Evolutionary conservation across 2,888 invertebrate species (phyloP), one percentile per base, ranked within the genome.

Genomic region (Andrena marginata): DNA sequence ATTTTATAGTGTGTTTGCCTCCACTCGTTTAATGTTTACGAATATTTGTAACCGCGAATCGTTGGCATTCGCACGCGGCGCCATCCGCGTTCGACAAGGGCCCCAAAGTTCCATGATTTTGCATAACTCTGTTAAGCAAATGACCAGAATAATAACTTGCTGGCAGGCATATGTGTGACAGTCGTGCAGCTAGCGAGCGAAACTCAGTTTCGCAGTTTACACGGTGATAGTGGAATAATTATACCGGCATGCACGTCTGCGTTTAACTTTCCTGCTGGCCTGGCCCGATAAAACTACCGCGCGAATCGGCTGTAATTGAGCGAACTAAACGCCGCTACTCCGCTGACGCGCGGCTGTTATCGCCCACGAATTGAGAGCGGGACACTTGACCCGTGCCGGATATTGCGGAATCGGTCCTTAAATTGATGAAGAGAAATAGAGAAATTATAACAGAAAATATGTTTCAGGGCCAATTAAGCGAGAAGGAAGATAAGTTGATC

Each of bases 51-150:
- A 85, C 54, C 67, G n/a, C 26, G 74, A 79, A 75, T 68, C 68
- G 74, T 31, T 63, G 49, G 20, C 49, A 78, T 73, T 77, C 87
- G 73, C 86, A 71, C 74, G 75, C 69, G 80, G 63, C 85, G 71
- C 65, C 69, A 33, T 51, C 35, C 60, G 7, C 73, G 73, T 73
- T 73, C 68, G 59, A 76, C 82, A 82, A 82, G 85, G 77, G 80
- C 49, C 54, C 68, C 78, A 79, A 84, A 86, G 73, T 80, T 84
- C 62, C 72, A 23, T 74, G 85, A 84, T 84, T 87, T 86, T 88
- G 86, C 88, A 88, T 88, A 88, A 88, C 87, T 88, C 88, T 85
- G 88, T 88, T 88, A 88, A 86, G 88, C 88, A 88, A 88, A 88
- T 88, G 87, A 80, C 85, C 86, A 75, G 88, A 85, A 88, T 88